Base-by-base conservation (phyloP, 2,113 vertebrate genomes). In the Silurus asotus region DNA sequence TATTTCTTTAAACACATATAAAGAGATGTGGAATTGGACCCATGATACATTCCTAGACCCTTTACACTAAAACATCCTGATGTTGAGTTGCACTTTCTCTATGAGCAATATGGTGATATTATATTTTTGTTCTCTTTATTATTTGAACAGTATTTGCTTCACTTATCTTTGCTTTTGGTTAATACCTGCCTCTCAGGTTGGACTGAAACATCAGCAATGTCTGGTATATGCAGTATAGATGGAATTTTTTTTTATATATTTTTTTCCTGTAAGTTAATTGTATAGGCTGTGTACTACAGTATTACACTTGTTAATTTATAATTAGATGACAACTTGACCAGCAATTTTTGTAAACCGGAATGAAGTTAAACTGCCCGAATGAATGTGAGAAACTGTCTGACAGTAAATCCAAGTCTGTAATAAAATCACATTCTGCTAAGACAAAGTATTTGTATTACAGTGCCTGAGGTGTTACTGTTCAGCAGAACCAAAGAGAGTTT, bases 51-150 rank as follows among this genome's bases (percentile, higher is more conserved):
- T 77, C 6, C 8, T 25, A 15, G 23, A 15, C 5, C 45, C 17
- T 7, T 37, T 20, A 19, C 7, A 53, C 62, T 83, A 55, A 78
- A 76, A 82, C 8, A 81, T 79, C 20, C 49, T 55, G 51, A 87
- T 17, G 37, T 74, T 84, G 23, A 88, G 83, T 79, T 90, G 88
- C 89, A 88, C 85, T 89, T 90, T 55, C 51, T 25, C n/a, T 77
- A 77, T 2, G n/a, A 53, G 13, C 74, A 77, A 77, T 55, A 77
- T 77, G 49, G 20, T 14, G 28, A 77, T 77, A 55, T 77, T 77
- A 2, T 55, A 13, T 49, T 9, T 49, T 51, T 74, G 58, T 25
- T 89, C 55, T 87, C 59, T 69, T 13, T 2, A 86, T 37, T 37
- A 37, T 37, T 37, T 74, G 70, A 81, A 56, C 86, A 82, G 25